Evolutionary conservation across 2,888 invertebrate species (phyloP).

Genomic region (Resseliella maxima): DNA sequence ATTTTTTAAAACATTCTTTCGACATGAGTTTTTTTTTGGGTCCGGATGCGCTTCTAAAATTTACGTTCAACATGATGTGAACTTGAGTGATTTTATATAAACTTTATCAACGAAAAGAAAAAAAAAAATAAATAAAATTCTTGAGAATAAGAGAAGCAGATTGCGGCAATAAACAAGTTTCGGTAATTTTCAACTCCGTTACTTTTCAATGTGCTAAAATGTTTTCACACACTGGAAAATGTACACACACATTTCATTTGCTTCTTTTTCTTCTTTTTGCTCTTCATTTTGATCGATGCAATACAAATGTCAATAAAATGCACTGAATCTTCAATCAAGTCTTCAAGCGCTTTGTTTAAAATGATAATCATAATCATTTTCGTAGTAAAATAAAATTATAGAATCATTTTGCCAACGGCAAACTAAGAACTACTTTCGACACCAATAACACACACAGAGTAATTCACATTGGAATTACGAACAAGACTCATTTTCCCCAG

Average conservation of each 20-base stretch:
- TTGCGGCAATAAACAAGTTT: constrained; percentile 32
- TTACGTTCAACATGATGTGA: not conserved
- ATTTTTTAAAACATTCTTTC: constrained; percentile 1
- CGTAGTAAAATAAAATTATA: not conserved
- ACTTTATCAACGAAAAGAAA: not conserved
- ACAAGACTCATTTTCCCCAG: too few relatives aligned
- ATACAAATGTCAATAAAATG: constrained; percentile 16
- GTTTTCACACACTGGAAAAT: not conserved
- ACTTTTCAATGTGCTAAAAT: constrained; percentile 21
- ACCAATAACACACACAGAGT: not conserved
- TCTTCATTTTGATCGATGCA: not conserved
- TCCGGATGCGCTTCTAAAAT: not conserved
- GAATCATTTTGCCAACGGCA: not conserved
- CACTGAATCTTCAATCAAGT: not conserved
- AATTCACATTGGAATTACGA: too few relatives aligned
- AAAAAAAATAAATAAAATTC: not conserved
- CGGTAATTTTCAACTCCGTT: constrained; percentile 38
- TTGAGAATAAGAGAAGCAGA: not conserved
- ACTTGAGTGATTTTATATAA: constrained; percentile 1
- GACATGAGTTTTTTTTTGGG: not conserved
- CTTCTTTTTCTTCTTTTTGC: not conserved
- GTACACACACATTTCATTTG: not conserved
- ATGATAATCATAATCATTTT: constrained; percentile 35
- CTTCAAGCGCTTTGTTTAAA: not conserved
- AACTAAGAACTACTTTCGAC: not conserved